phyloP scores from a whole-genome alignment of 2,113 vertebrate genomes.

The Phoenicopterus ruber region DNA sequence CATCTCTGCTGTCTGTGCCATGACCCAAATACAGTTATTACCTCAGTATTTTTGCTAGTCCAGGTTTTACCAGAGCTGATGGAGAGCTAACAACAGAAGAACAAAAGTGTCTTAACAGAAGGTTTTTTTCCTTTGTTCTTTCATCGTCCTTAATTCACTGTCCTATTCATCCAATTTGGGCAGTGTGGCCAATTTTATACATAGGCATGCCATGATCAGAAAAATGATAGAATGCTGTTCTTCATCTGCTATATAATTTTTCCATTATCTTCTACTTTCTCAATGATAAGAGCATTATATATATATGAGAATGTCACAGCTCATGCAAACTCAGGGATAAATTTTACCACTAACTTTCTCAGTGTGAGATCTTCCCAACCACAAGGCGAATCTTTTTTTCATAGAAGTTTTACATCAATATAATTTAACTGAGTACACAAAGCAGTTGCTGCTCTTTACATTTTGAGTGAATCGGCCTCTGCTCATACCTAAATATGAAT shows the following conservation, averaged over 20 bases:
- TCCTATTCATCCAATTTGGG: not conserved
- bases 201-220: not conserved
- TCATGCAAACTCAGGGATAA: not conserved
- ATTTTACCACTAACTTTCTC: not conserved
- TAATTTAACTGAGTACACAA: not conserved
- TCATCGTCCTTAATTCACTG: not conserved
- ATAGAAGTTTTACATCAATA: not conserved
- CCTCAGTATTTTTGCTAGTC: not conserved
- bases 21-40: not conserved
- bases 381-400: not conserved
- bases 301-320: not conserved
- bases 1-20: not conserved
- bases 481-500: not conserved
- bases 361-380: not conserved
- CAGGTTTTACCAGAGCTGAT: not conserved
- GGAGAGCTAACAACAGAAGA: not conserved
- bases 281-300: not conserved
- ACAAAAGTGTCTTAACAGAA: not conserved
- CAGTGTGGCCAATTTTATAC: not conserved
- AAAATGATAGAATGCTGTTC: not conserved
- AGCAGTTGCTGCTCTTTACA: not conserved
- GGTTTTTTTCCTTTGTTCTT: not conserved
- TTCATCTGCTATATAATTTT: not conserved
- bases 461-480: not conserved
- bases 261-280: conserved; percentile 4